These are phyloP conservation scores for Peromyscus maniculatus DNA, from an alignment of 2,113 vertebrate genomes.

Conservation along the genomic window DNA sequence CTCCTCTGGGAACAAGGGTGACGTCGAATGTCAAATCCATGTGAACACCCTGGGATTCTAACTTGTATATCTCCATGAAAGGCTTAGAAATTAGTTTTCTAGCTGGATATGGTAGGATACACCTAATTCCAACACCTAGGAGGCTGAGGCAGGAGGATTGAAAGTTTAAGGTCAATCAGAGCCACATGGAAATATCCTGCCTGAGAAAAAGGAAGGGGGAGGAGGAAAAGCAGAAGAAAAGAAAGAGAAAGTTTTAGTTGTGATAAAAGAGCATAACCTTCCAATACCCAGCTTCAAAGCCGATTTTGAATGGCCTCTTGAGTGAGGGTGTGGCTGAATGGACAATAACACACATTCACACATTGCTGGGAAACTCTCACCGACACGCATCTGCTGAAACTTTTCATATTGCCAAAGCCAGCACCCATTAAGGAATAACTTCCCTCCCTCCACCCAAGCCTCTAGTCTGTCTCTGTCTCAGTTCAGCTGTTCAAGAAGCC, in stretches of 20 bases:
- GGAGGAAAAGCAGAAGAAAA: neutral
- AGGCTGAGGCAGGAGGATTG: neutral
- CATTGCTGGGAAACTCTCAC: no score
- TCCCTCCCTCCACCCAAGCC: fast-evolving
- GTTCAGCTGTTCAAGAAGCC: neutral
- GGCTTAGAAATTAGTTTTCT: neutral
- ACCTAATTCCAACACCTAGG: neutral
- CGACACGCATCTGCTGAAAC: neutral
- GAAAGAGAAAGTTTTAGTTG: neutral
- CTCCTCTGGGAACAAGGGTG: neutral
- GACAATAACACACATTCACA: no score
- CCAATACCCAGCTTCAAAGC: neutral
- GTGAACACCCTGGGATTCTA: neutral
- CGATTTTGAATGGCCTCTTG: neutral
- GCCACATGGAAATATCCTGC: neutral
- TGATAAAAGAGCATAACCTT: neutral
- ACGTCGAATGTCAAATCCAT: fast-evolving
- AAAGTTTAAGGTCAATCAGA: no score
- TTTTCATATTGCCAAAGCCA: neutral
- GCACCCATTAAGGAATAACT: neutral
- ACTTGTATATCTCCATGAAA: neutral
- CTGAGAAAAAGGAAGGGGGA: neutral
- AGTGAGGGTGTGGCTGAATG: neutral
- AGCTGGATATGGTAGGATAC: neutral
- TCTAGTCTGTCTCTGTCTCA: neutral